Evolutionary conservation across 2,888 invertebrate genomes (phyloP).

Genomic region (Acleris laterana): DNA sequence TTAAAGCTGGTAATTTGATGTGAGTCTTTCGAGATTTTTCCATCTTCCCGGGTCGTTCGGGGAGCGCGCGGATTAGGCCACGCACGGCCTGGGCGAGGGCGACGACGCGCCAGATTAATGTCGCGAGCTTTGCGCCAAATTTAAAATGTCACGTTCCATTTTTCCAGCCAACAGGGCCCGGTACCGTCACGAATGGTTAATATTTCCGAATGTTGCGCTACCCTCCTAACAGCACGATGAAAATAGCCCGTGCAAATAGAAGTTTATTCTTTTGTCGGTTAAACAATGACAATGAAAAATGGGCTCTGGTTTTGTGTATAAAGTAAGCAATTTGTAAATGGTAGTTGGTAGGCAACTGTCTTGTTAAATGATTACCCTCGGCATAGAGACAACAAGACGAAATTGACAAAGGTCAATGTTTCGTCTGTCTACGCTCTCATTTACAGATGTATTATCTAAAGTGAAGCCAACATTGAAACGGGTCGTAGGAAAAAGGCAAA

Average conservation of each 20-base stretch:
- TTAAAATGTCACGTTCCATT: conserved; percentile 82
- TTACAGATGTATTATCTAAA: conserved; percentile 66
- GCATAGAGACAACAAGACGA: conserved; percentile 55
- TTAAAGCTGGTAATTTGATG: conserved; percentile 84
- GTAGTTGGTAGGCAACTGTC: conserved; percentile 47
- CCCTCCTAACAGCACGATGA: conserved; percentile 41
- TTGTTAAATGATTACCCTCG: conserved; percentile 52
- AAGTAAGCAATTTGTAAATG: conserved; percentile 49
- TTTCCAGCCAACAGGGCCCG: conserved; percentile 74
- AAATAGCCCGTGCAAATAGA: conserved; percentile 22
- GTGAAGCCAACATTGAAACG: conserved; percentile 72
- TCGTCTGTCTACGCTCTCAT: conserved; percentile 60
- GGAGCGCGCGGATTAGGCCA: conserved; percentile 78
- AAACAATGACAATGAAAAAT: conserved; percentile 26
- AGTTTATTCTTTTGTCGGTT: conserved; percentile 13
- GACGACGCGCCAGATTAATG: conserved; percentile 81
- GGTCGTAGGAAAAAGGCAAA: conserved; percentile 78
- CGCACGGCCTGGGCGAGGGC: conserved; percentile 74
- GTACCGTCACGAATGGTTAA: conserved; percentile 64
- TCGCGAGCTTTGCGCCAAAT: conserved; percentile 79
- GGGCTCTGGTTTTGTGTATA: conserved; percentile 39
- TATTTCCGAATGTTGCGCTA: conserved; percentile 62
- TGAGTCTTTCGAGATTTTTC: conserved; percentile 82
- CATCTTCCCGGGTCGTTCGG: conserved; percentile 77
- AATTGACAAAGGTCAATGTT: conserved; percentile 63